Conservation (phyloP, 2,797 vertebrate species). For the Hafferia zeledoni region DNA sequence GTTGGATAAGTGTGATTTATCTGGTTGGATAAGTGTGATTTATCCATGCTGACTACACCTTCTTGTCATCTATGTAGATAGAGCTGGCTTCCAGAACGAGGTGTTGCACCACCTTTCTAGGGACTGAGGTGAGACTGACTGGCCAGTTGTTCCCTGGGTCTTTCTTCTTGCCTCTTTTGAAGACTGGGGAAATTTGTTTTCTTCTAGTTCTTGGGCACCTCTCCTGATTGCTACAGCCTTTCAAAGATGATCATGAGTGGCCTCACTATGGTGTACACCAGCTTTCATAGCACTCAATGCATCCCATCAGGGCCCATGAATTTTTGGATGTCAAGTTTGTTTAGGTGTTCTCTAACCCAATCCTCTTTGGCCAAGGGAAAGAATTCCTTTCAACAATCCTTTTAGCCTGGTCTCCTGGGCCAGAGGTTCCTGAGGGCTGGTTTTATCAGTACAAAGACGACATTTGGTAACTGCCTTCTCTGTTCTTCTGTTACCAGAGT, state of each 20-base stretch:
- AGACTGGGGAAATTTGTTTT: not conserved
- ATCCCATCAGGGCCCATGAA: too few species aligned
- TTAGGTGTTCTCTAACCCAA: not conserved
- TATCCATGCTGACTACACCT: not conserved
- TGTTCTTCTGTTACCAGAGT: not conserved
- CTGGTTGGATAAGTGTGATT: too few species aligned
- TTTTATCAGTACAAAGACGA: not conserved
- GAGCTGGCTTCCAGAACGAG: not conserved
- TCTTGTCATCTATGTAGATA: not conserved
- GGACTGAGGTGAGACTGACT: not conserved
- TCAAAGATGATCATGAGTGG: not conserved
- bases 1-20: not conserved
- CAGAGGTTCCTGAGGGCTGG: not conserved
- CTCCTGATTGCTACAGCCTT: not conserved
- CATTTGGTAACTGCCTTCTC: not conserved
- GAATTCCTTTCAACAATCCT: not conserved
- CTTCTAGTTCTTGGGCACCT: not conserved
- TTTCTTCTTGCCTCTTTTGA: not conserved
- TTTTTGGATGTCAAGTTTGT: not conserved
- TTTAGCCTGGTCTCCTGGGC: not conserved
- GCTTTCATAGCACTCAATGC: not conserved
- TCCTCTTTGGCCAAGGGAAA: not conserved
- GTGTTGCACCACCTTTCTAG: not conserved
- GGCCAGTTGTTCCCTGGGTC: not conserved
- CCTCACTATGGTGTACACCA: not conserved